A percentile compares a stretch with the other conserved stretches of the same genome.
phyloP scores from a whole-genome alignment of 1,140 invertebrate genomes.

The Trinorchestia longiramus region DNA sequence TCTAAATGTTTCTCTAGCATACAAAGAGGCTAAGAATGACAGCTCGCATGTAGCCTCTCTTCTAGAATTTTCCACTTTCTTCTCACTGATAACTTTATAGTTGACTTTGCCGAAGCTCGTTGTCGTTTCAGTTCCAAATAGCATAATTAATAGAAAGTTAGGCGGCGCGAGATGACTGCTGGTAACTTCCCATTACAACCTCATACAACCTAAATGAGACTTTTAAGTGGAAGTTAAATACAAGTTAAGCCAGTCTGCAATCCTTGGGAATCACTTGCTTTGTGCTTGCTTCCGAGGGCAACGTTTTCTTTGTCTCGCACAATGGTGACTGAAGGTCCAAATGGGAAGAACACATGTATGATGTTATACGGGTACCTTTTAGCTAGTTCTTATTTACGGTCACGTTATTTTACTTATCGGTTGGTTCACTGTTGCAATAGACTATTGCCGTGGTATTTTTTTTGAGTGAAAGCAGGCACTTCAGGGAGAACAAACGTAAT shows the following conservation, averaged over 20 bases:
- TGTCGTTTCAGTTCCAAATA: conserved; percentile 44
- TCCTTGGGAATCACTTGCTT: conserved; percentile 34
- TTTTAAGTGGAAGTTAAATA: conserved; percentile 55
- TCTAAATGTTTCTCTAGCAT: not conserved
- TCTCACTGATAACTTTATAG: conserved; percentile 27
- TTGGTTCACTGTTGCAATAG: not conserved
- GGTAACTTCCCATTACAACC: conserved; percentile 49
- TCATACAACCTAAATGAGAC: conserved; percentile 55
- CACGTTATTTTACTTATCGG: not conserved
- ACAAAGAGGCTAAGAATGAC: not conserved
- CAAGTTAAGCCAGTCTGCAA: conserved; percentile 48
- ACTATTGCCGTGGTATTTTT: not conserved
- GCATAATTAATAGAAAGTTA: conserved; percentile 54
- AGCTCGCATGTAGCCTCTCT: not conserved
- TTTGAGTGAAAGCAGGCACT: not conserved
- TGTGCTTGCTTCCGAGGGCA: not conserved
- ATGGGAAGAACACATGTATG: not conserved
- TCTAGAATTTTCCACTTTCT: not conserved
- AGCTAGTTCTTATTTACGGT: too few species aligned
- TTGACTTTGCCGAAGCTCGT: conserved; percentile 47
- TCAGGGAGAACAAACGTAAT: not conserved
- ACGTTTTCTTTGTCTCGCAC: not conserved
- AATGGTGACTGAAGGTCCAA: not conserved
- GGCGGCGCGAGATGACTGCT: conserved; percentile 48
- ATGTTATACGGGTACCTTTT: not conserved